Percentiles rank a stretch among this genome's conserved stretches.
These are phyloP conservation scores for Syngnathus floridae DNA, from an alignment of 2,113 vertebrate species.

Conservation along the genomic window DNA sequence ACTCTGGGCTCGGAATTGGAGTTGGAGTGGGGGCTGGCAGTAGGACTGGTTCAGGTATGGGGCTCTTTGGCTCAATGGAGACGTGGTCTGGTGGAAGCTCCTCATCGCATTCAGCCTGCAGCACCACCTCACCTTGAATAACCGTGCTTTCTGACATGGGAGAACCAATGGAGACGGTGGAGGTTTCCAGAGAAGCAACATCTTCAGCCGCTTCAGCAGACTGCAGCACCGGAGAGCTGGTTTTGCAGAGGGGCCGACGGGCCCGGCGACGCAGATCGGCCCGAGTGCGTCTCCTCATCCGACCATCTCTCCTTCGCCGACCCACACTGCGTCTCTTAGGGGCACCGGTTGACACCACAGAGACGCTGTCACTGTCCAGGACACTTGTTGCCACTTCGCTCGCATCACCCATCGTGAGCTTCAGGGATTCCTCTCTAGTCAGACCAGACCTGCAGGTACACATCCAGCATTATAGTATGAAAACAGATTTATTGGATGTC, in stretches of 20 bases:
- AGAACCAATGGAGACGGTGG: slow-evolving; percentile 42
- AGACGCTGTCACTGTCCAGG: slow-evolving; percentile 63
- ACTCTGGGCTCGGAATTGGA: slow-evolving; percentile 52
- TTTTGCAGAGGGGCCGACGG: slow-evolving; percentile 65
- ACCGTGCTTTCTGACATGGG: slow-evolving; percentile 50
- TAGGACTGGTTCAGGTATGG: slow-evolving; percentile 35
- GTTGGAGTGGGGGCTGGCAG: slow-evolving; percentile 24
- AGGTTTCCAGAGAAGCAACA: slow-evolving; percentile 30
- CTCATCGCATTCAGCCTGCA: slow-evolving; percentile 58
- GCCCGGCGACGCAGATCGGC: slow-evolving; percentile 78
- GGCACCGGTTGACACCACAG: slow-evolving; percentile 63
- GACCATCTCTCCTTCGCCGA: slow-evolving; percentile 79
- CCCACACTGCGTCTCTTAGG: slow-evolving; percentile 71
- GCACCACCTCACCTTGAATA: slow-evolving; percentile 64
- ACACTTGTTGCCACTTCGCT: slow-evolving; percentile 70
- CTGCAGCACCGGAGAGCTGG: slow-evolving; percentile 43
- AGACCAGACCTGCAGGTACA: slow-evolving; percentile 77
- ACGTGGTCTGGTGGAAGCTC: slow-evolving; percentile 53
- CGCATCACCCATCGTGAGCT: slow-evolving; percentile 74
- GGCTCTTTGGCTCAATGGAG: slow-evolving; percentile 44
- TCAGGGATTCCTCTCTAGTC: slow-evolving; percentile 81
- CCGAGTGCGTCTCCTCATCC: slow-evolving; percentile 83
- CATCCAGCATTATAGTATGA: not conserved
- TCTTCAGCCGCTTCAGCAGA: slow-evolving; percentile 49
- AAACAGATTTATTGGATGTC: too few relatives aligned